A percentile compares a stretch with the other conserved stretches of the same genome.
These are phyloP conservation scores for Rosalia funebris DNA, from an alignment of 2,888 invertebrate species.

Conservation along the genomic window DNA sequence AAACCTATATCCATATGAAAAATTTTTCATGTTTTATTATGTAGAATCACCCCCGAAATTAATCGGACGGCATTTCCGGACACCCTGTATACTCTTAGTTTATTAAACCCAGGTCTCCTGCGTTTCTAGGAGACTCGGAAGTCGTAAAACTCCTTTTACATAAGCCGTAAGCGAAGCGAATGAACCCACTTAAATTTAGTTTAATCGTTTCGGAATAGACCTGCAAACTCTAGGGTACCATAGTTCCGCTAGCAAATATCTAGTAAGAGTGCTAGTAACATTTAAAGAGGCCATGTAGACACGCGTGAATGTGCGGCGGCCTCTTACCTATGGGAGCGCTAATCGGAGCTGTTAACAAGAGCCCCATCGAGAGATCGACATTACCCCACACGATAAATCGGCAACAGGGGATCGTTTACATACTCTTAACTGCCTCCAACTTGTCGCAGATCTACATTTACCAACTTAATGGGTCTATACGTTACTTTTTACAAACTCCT, in stretches of 20 bases:
- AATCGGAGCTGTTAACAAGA: slow-evolving; percentile 45
- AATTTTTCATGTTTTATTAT: too few relatives aligned
- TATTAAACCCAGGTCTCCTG: too few relatives aligned
- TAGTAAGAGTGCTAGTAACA: slow-evolving; percentile 33
- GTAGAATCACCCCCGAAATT: too few relatives aligned
- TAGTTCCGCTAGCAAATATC: slow-evolving; percentile 12
- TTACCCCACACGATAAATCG: slow-evolving; percentile 52
- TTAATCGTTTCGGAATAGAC: not conserved
- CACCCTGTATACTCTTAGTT: too few relatives aligned
- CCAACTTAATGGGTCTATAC: slow-evolving; percentile 49
- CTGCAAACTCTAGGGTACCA: slow-evolving; percentile 1
- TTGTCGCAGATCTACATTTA: slow-evolving; percentile 49
- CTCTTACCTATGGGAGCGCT: slow-evolving; percentile 47
- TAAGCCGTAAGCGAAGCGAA: too few relatives aligned
- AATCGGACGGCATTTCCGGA: too few relatives aligned
- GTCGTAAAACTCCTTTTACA: too few relatives aligned
- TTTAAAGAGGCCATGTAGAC: slow-evolving; percentile 46
- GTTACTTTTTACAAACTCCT: slow-evolving; percentile 49
- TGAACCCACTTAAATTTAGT: too few relatives aligned
- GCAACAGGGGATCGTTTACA: slow-evolving; percentile 45
- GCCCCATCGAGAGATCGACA: slow-evolving; percentile 42
- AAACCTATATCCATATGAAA: too few relatives aligned
- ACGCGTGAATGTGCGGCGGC: slow-evolving; percentile 42
- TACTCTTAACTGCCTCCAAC: slow-evolving; percentile 39
- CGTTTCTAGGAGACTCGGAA: too few relatives aligned